Evolutionary conservation across 2,113 vertebrate genomes (phyloP), one percentile per base, ranked within the genome.

Genomic region (Lontra canadensis): DNA sequence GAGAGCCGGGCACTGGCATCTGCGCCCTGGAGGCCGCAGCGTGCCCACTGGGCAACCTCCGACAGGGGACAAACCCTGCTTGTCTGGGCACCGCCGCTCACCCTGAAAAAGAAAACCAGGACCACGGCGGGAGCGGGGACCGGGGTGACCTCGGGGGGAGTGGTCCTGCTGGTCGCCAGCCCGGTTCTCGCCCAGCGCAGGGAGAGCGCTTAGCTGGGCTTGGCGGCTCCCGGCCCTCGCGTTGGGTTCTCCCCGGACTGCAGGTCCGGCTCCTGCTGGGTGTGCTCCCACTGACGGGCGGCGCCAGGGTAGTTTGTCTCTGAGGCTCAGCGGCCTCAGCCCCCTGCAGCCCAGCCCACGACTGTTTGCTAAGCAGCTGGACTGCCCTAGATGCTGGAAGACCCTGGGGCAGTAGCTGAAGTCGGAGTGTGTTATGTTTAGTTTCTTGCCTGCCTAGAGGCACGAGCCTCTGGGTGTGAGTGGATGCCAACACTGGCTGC

Each of bases 271-370:
- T 49, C 69, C 12, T 23, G 15, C 20, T 21, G 55, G 20, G 55
- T 21, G 55, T 57, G 18, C 6, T 55, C 52, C 52, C 52, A 18
- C 6, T 17, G 17, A 57, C 55, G 18, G 4, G 14, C 15, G 6
- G 55, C 6, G 55, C 20, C 55, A 57, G 55, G 55, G 18, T 57
- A 20, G 52, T 55, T 17, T 55, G 1, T 55, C 42, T 79, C 88
- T 1, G 73, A 39, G 7, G 47, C 76, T 7, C 55, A 12, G 0
- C 4, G 18, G 71, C 52, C 47, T 47, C 31, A 0, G 9, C 0
- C 13, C 23, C 26, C 63, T 0, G 10, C 9, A 29, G 14, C 4
- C 1, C 0, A 13, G 47, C 20, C 13, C 0, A 7, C 29, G 0
- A 1, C 10, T 13, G 65, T 67, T 52, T 29, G 29, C 88, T 20